Conservation (phyloP, 2,797 vertebrate species). For the Hirundo rustica region DNA sequence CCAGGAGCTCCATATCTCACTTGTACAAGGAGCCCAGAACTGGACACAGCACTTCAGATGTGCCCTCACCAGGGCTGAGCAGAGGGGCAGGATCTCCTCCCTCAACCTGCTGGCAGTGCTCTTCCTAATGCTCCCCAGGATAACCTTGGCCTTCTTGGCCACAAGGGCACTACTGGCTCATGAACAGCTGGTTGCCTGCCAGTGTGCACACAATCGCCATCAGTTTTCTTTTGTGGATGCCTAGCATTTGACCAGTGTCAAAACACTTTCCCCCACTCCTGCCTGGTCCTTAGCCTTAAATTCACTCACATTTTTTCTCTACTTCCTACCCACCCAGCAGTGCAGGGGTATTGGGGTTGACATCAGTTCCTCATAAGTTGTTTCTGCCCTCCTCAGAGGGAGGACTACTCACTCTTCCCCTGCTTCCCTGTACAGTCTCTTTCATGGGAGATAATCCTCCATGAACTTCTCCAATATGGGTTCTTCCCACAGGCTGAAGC, state of each 20-base stretch:
- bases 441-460: background rate
- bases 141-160: fast-evolving
- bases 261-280: background rate
- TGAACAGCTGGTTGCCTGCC: fast-evolving
- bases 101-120: fast-evolving
- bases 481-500: background rate
- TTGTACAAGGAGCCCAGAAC: background rate
- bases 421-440: no score
- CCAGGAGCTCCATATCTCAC: background rate
- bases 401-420: background rate
- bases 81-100: background rate
- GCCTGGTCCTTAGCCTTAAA: background rate
- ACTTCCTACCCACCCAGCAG: background rate
- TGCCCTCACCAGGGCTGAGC: background rate
- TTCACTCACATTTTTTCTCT: background rate
- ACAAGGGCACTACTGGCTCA: background rate
- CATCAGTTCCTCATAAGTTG: background rate
- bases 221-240: background rate
- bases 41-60: background rate
- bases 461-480: background rate
- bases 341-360: background rate
- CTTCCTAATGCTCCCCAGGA: background rate
- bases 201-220: background rate
- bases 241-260: background rate
- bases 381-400: background rate